Evolutionary conservation across 2,888 invertebrate genomes (phyloP), one percentile per base, ranked within the genome.

Genomic region (Carcina quercana): DNA sequence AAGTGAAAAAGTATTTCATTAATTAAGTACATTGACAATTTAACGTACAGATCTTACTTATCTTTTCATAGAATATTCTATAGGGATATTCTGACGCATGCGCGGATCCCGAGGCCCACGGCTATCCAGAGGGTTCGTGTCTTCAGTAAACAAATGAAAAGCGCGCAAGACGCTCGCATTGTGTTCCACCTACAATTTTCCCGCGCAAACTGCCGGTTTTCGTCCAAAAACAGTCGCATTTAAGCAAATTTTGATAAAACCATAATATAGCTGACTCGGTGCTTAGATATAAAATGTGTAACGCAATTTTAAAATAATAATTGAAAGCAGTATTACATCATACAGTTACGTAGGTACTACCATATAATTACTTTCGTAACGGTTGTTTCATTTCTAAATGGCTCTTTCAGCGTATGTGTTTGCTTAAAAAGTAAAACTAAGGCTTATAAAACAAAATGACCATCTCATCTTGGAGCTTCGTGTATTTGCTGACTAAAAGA

Each of bases 61-160:
- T 53, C 47, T 53, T 46, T 43, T 39, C 42, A 55, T 53, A 50
- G 50, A 59, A 59, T 57, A 55, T 60, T 55, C 42, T 50, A 53
- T 51, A 54, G 47, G 43, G 38, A n/a, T n/a, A n/a, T 33, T 31
- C 28, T 30, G 27, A 48, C 63, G 63, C 63, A 59, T 63, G 63
- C 63, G 63, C 50, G 25, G 21, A 7, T 29, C 19, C 15, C 21
- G 22, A 21, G 39, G 31, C 42, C 31, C 30, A 35, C 28, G 27
- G 13, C 13, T 17, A 28, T 26, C 38, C 38, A 30, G 34, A 35
- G 19, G 13, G 20, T 17, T 10, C 17, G 26, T 33, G 17, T 33
- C 32, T 35, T 34, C 44, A 53, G 53, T 53, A 51, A 50, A 53
- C 50, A 51, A 47, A 42, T 34, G 49, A 36, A 24, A 15, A 30